These are phyloP conservation scores for Leptinotarsa defecta DNA, from an alignment of 1,140 invertebrate genomes.

Conservation along the genomic window DNA sequence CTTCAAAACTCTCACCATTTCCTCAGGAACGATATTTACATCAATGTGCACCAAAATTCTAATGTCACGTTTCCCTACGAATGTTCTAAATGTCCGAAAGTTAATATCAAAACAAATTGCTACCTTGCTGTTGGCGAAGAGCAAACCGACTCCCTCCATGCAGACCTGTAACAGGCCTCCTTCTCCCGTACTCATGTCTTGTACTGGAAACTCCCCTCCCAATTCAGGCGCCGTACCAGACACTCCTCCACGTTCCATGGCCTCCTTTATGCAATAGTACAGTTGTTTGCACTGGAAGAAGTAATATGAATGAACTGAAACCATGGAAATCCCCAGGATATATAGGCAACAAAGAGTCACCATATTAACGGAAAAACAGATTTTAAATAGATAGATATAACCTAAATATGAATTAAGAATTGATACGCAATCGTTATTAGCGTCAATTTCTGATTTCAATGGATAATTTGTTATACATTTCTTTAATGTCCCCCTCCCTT, in stretches of 20 bases:
- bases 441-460: too few relatives aligned
- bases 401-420: too few relatives aligned
- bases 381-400: too few relatives aligned
- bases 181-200: constrained; percentile 94
- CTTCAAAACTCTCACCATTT: neutral
- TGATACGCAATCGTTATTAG: too few relatives aligned
- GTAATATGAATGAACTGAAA: too few relatives aligned
- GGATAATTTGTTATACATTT: too few relatives aligned
- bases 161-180: constrained; percentile 97
- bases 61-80: constrained; percentile 10
- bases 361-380: too few relatives aligned
- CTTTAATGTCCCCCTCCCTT: too few relatives aligned
- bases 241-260: constrained; percentile 94
- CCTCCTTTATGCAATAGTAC: constrained; percentile 98
- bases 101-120: constrained; percentile 23
- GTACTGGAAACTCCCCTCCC: constrained; percentile 98
- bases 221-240: constrained; percentile 84
- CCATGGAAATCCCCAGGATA: too few relatives aligned
- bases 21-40: neutral
- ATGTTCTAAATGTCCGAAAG: neutral
- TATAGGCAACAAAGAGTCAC: too few relatives aligned
- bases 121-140: constrained; percentile 99
- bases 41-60: constrained; percentile 21
- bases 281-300: constrained; percentile 88
- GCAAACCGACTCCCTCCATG: constrained; percentile 97